Evolutionary conservation across 2,888 invertebrate species (phyloP).

Genomic region (Clanis bilineata): DNA sequence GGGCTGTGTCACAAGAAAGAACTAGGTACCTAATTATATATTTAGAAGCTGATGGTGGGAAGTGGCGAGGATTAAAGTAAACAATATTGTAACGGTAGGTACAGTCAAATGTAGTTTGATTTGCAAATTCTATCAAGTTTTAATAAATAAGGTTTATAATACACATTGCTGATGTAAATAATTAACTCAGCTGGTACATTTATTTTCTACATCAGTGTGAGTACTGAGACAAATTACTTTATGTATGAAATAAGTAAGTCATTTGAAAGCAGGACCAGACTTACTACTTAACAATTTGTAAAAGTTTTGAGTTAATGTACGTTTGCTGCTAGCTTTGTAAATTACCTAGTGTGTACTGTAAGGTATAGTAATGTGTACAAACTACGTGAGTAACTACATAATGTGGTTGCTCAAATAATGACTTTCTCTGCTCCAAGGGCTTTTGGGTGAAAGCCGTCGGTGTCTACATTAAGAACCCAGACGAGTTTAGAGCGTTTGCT

Average conservation of each 20-base stretch:
- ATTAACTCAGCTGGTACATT: not conserved
- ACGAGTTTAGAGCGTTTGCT: conserved; percentile 20
- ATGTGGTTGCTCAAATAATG: conserved; percentile 33
- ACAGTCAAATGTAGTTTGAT: too few species aligned
- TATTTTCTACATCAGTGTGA: not conserved
- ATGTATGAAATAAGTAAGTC: not conserved
- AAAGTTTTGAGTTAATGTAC: conserved; percentile 39
- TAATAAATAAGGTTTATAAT: too few species aligned
- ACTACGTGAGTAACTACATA: conserved; percentile 23
- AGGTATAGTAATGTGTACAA: conserved; percentile 12
- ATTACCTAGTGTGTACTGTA: conserved; percentile 32
- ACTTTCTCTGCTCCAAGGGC: conserved; percentile 43
- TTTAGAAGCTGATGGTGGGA: too few species aligned
- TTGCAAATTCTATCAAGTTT: too few species aligned
- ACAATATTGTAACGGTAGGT: too few species aligned
- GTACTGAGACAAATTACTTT: not conserved
- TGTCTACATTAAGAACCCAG: conserved; percentile 17
- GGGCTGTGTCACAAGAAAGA: too few species aligned
- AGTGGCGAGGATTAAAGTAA: too few species aligned
- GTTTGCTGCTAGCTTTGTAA: conserved; percentile 45
- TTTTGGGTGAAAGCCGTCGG: conserved; percentile 36
- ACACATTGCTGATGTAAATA: too few species aligned
- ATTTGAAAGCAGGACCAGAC: conserved; percentile 6
- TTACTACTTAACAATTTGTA: conserved; percentile 18
- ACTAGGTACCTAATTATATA: too few species aligned